Conservation (phyloP, 2,113 vertebrate genomes). For the Cavia aperea region DNA sequence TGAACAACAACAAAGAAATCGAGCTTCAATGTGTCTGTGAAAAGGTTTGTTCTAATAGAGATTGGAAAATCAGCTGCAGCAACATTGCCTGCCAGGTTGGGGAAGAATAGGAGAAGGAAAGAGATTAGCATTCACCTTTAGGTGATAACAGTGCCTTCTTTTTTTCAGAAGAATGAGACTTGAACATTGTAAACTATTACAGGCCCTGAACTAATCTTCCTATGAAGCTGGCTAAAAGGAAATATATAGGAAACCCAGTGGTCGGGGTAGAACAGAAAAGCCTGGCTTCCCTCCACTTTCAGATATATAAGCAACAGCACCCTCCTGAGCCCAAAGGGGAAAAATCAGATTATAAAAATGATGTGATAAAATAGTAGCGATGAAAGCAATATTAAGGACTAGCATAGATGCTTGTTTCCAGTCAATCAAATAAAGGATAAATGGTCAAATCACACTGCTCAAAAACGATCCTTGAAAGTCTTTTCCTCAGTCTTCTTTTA, state of each 20-base stretch:
- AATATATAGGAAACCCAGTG: background rate
- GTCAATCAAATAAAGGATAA: background rate
- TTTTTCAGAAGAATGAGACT: conserved; percentile 32
- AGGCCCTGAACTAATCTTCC: conserved; percentile 26
- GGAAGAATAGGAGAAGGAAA: background rate
- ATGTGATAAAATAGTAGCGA: background rate
- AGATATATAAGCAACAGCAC: conserved; percentile 61
- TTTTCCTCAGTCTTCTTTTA: background rate
- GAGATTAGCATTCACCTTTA: conserved; percentile 52
- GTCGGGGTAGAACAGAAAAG: background rate
- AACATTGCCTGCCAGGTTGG: conserved; percentile 11
- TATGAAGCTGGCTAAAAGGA: conserved; percentile 29
- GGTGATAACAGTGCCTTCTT: background rate
- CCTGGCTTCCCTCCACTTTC: background rate
- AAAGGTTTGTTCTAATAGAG: conserved; percentile 39
- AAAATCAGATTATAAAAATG: conserved; percentile 29
- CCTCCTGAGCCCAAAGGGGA: conserved; percentile 57
- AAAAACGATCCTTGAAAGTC: background rate
- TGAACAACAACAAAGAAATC: background rate
- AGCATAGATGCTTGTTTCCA: background rate
- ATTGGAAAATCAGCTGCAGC: conserved; percentile 15
- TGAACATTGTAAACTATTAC: background rate
- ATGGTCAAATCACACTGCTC: background rate
- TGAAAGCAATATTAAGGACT: background rate
- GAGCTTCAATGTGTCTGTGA: background rate